These are phyloP conservation scores for Amphiduros pacificus DNA, from an alignment of 2,888 invertebrate species.

Conservation along the genomic window DNA sequence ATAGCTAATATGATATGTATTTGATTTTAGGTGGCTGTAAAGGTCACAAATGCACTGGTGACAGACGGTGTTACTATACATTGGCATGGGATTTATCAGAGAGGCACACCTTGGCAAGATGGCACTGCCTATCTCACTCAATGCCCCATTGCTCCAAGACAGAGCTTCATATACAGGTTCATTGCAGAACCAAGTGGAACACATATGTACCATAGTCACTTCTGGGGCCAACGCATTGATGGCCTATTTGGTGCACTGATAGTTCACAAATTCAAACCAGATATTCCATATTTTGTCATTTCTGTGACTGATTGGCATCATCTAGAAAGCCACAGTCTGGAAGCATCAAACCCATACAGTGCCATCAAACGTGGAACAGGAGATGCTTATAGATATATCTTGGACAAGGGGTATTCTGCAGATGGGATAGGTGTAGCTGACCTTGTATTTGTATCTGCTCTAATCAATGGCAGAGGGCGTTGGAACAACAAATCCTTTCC, in stretches of 20 bases:
- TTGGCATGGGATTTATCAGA: conserved; percentile 47
- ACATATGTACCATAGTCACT: conserved; percentile 36
- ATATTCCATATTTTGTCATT: conserved; percentile 30
- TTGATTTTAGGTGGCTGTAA: not conserved
- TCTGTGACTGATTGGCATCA: conserved; percentile 35
- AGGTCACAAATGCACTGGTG: conserved; percentile 17
- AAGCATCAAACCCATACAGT: no score
- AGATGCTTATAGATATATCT: no score
- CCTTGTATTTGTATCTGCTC: conserved; percentile 3
- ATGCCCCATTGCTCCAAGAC: conserved; percentile 44
- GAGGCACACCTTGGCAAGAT: conserved; percentile 40
- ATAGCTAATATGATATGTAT: no score
- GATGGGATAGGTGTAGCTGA: conserved; percentile 11
- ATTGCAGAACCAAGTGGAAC: conserved; percentile 36
- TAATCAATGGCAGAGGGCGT: conserved; percentile 20
- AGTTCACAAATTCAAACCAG: conserved; percentile 20
- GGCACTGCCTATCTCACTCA: conserved; percentile 41
- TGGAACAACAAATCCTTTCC: conserved; percentile 8
- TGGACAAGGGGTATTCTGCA: not conserved
- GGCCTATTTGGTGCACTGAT: conserved; percentile 41
- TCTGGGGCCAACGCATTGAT: conserved; percentile 38
- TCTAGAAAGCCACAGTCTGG: no score
- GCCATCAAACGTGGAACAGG: no score
- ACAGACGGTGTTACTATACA: conserved; percentile 38
- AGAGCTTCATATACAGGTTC: conserved; percentile 44